Percentiles rank a stretch among this genome's conserved stretches.
Evolutionary conservation across 2,888 invertebrate genomes (phyloP).

Genomic region (Patella ulyssiponensis): DNA sequence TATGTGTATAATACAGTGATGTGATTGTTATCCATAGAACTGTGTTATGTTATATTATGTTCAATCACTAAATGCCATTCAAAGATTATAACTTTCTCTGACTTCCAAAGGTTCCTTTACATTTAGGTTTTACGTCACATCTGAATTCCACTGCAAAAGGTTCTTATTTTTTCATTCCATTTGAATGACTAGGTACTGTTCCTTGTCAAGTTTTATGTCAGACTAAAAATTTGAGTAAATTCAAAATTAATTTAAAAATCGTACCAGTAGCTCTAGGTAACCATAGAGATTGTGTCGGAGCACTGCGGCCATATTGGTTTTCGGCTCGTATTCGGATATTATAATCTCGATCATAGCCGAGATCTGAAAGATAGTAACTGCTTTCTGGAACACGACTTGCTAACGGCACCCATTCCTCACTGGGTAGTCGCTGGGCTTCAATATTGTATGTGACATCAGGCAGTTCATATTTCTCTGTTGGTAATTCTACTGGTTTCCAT

Average conservation of each 20-base stretch:
- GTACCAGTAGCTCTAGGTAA: slow-evolving; percentile 62
- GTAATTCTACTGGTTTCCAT: slow-evolving; percentile 61
- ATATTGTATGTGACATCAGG: slow-evolving; percentile 58
- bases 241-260: background rate
- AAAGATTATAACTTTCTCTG: too few relatives aligned
- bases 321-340: slow-evolving; percentile 95
- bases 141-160: background rate
- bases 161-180: background rate
- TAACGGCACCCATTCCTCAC: slow-evolving; percentile 53
- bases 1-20: too few relatives aligned
- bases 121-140: too few relatives aligned
- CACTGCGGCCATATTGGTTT: slow-evolving; percentile 96
- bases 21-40: too few relatives aligned
- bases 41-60: too few relatives aligned
- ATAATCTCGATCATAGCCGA: slow-evolving; percentile 95
- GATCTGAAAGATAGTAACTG: slow-evolving; percentile 61
- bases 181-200: too few relatives aligned
- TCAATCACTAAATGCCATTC: too few relatives aligned
- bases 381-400: slow-evolving; percentile 58
- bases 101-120: too few relatives aligned
- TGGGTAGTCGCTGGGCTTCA: slow-evolving; percentile 56
- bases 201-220: too few relatives aligned
- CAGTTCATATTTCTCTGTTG: slow-evolving; percentile 33
- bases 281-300: slow-evolving; percentile 89
- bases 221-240: too few relatives aligned